Base-by-base conservation (phyloP, 1,140 invertebrate genomes). In the Potamilus streckersoni region DNA sequence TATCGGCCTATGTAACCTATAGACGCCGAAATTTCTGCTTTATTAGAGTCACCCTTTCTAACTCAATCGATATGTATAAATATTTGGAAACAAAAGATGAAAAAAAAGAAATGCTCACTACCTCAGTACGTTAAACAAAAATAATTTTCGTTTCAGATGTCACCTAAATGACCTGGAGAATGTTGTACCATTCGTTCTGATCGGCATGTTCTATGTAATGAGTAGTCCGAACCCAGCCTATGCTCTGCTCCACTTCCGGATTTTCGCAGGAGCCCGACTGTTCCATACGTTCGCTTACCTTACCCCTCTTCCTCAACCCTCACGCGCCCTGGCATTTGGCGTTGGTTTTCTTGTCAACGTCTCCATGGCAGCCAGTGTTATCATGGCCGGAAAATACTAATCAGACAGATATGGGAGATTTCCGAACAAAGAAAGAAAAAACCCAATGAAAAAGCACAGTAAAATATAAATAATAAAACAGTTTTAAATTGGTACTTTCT, bases 151-250 rank as follows among this genome's bases (percentile, higher is more conserved):
- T 75, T 74, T 64, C 76, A 93, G 93, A 79, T 92, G 92, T 23
- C 93, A 94, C 83, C 86, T 91, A 61, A 94, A 94, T 81, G 93
- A 94, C 81, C 77, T 94, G 73, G 93, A 94, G 85, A 94, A 94
- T 80, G 90, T 94, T 74, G 82, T 92, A 6, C 89, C 92, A 8
- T 94, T 93, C 89, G 90, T 93, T 15, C 79, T 91, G 1, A 86
- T 92, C 61, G 92, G 91, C 3, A 89, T 91, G 0, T 75, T 93
- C 1, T 94, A 93, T 86, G 83, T 93, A 0, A 82, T 91, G 61
- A 94, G 92, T 2, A 89, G 90, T 65, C 94, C 94, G 31, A 79
- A 83, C 11, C 62, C 85, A 12, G 88, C 79, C 13, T 60, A 91
- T n/a, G 94, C 93, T 55, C 85, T 89, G 23, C 87, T 89, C n/a